A percentile compares a stretch with the other conserved stretches of the same genome.
phyloP scores from a whole-genome alignment of 2,113 vertebrate species.

The Irena cyanogastra region DNA sequence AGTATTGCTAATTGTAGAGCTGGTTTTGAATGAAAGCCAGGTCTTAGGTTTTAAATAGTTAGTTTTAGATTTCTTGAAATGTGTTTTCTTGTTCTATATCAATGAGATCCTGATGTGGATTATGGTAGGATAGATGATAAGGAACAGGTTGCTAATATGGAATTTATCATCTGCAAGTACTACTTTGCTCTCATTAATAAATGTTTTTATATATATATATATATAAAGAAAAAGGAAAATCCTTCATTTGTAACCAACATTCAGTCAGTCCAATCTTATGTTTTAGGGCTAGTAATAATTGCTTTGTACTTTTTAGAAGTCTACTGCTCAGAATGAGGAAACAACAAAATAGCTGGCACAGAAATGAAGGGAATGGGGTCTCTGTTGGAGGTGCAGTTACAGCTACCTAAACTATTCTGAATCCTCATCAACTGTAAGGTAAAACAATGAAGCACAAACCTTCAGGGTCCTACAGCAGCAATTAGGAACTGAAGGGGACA shows the following conservation, averaged over 20 bases:
- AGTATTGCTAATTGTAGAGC: constrained; percentile 60
- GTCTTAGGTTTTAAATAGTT: constrained; percentile 15
- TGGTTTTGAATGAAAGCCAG: constrained; percentile 57
- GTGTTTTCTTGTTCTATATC: not conserved
- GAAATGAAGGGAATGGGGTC: not conserved
- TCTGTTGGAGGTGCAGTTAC: not conserved
- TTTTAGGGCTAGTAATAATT: not conserved
- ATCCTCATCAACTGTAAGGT: not conserved
- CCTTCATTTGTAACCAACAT: not conserved
- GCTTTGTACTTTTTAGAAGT: not conserved
- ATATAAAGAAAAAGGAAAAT: not conserved
- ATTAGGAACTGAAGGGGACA: not conserved
- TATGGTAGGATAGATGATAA: not conserved
- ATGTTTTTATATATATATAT: not conserved
- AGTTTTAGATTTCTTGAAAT: not conserved
- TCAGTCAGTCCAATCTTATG: not conserved
- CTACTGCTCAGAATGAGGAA: not conserved
- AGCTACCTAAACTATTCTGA: not conserved
- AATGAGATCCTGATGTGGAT: not conserved
- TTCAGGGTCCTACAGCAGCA: not conserved
- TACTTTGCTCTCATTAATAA: not conserved
- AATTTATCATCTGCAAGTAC: not conserved
- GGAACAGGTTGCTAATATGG: not conserved
- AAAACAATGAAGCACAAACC: not conserved
- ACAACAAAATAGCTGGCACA: not conserved